Base-by-base conservation (phyloP, 1,140 invertebrate species). In the Conus ventricosus region DNA sequence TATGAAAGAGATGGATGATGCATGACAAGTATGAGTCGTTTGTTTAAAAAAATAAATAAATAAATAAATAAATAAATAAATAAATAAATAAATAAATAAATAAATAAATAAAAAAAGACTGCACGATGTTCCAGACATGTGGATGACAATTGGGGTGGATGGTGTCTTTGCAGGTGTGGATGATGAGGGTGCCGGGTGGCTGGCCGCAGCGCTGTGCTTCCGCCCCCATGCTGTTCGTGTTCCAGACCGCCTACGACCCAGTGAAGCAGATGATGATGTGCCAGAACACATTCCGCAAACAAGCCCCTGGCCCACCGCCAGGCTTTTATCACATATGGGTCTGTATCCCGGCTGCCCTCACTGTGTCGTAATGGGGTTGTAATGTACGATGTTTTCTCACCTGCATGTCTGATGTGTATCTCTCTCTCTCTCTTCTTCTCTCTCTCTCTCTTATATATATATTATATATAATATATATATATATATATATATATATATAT, bases 241-340 rank as follows among this genome's bases (percentile, higher is more conserved):
- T 94, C 88, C 90, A 92, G 78, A 85, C 90, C 90, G 17, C 91
- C 10, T 89, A 88, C 87, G 88, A 91, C 27, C 71, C 89, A 0
- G 85, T 87, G 63, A 87, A 87, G 27, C 90, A 91, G 1, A 88
- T 90, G 20, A 85, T 83, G 25, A 67, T 91, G 55, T 95, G 94
- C 80, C 93, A 94, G 87, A 94, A 93, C 78, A 92, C 92, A 75
- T 94, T 94, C 84, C 90, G 94, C 23, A 84, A 84, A 91, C 84
- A 91, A 88, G 54, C 92, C 93, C 8, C 63, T 76, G 11, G 88
- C 51, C 7, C 92, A 95, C 76, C 89, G 94, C 15, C 92, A 94
- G 84, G 92, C 93, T 5, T 95, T 94, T 89, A 83, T 95, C 13
- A 95, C 94, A 5, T 94, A 93, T 89, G 90, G 92, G 78, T 90